These are phyloP conservation scores for Lophotis ruficrista DNA, from an alignment of 2,113 vertebrate species.

Conservation along the genomic window DNA sequence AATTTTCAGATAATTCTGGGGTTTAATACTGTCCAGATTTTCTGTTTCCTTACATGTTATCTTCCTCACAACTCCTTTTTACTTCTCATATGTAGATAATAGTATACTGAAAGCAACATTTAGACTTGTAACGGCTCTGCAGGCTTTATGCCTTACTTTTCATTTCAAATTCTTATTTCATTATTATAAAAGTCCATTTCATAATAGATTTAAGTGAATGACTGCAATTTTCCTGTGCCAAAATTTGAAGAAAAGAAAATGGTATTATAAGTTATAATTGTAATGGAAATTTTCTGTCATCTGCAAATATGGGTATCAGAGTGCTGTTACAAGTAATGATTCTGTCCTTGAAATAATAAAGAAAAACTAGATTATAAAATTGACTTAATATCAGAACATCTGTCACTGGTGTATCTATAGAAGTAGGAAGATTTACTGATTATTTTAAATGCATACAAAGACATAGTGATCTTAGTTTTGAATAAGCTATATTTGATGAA, in stretches of 20 bases:
- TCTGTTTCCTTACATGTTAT: neutral
- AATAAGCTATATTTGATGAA: neutral
- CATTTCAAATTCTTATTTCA: neutral
- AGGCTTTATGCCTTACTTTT: neutral
- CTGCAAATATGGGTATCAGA: neutral
- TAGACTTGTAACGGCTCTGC: neutral
- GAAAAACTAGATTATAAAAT: neutral
- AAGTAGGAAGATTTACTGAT: neutral
- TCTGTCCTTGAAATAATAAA: slow-evolving; percentile 1
- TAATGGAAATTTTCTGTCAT: neutral
- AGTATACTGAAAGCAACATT: neutral
- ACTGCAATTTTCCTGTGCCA: neutral
- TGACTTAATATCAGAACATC: neutral
- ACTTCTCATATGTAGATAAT: neutral
- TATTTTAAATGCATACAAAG: neutral
- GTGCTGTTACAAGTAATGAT: neutral
- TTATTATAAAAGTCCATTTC: neutral
- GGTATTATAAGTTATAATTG: neutral
- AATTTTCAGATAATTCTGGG: neutral
- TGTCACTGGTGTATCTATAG: neutral
- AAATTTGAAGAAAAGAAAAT: slow-evolving; percentile 10
- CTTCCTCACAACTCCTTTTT: neutral
- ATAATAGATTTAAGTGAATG: neutral
- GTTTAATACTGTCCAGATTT: neutral
- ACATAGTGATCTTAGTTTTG: neutral